Evolutionary conservation across 2,797 vertebrate genomes (phyloP), one percentile per base, ranked within the genome.

Genomic region (Sebastes hubbsi): DNA sequence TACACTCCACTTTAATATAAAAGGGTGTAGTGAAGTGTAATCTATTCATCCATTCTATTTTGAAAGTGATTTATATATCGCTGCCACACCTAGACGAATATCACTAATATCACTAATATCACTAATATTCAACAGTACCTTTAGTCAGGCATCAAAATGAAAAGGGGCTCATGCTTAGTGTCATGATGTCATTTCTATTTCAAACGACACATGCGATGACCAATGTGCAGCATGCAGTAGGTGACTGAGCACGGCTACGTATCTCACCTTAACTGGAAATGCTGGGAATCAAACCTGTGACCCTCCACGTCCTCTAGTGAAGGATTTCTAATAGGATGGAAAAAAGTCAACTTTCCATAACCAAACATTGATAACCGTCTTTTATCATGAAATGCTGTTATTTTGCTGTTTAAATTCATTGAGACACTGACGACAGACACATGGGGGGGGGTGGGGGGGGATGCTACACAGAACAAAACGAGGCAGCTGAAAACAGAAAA

Each of bases 181-280:
- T 22, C 14, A n/a, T 24, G n/a, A 46, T 42, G 13, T 20, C 1
- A 29, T 65, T 18, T 68, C n/a, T 60, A 9, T 62, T 27, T 30
- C 24, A 6, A 42, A 5, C 9, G 1, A 22, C 38, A 25, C 25
- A 65, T 56, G 73, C n/a, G 10, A 36, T 46, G 42, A 22, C 2
- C 22, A 49, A 20, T 12, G 62, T 83, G 77, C 82, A 71, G 42
- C 86, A 71, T 84, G 67, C 81, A 69, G 29, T 2, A 6, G 13
- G 20, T 5, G 64, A 46, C 25, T 0, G 38, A 77, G 24, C 34
- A 14, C 2, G 11, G 11, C 25, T n/a, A 18, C 64, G 74, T 27
- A 34, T 75, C 95, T 96, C 95, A 96, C 95, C 95, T 95, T 88
- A 96, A 89, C 89, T 96, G 94, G 92, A 96, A 95, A 90, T 95